Evolutionary conservation across 2,888 invertebrate genomes (phyloP).

Genomic region (Eudemis profundana): DNA sequence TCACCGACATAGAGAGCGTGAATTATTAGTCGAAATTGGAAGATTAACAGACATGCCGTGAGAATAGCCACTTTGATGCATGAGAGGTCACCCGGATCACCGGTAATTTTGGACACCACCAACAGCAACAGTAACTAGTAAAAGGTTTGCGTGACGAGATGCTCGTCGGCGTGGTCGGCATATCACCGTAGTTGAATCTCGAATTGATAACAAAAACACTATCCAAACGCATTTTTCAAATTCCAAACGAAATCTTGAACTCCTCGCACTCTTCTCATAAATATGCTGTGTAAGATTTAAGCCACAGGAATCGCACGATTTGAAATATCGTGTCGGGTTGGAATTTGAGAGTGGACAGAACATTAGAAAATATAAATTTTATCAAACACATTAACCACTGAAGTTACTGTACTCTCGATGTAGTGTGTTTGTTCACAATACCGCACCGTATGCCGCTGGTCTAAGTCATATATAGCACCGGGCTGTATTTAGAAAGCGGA

Average conservation of each 20-base stretch:
- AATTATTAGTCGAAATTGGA: conserved; percentile 40
- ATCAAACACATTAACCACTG: background rate
- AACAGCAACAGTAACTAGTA: conserved; percentile 21
- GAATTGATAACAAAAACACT: too few species aligned
- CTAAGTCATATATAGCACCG: conserved; percentile 49
- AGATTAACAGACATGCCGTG: conserved; percentile 41
- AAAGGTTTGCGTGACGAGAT: conserved; percentile 33
- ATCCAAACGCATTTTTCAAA: too few species aligned
- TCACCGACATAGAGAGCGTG: conserved; percentile 41
- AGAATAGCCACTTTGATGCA: conserved; percentile 35
- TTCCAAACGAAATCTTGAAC: too few species aligned
- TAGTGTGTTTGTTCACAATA: conserved; percentile 20
- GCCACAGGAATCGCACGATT: background rate
- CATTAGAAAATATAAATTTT: background rate
- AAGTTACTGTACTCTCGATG: conserved; percentile 15
- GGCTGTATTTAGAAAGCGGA: conserved; percentile 79
- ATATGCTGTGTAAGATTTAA: too few species aligned
- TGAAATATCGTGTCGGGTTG: too few species aligned
- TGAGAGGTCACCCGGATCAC: conserved; percentile 41
- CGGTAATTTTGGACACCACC: conserved; percentile 31
- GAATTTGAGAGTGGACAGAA: too few species aligned
- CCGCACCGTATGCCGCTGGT: conserved; percentile 22
- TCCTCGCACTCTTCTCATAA: too few species aligned
- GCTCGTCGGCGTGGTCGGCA: background rate
- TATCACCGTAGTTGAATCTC: too few species aligned